Base-by-base conservation (phyloP, 2,797 vertebrate species). In the Eupleurogrammus muticus region DNA sequence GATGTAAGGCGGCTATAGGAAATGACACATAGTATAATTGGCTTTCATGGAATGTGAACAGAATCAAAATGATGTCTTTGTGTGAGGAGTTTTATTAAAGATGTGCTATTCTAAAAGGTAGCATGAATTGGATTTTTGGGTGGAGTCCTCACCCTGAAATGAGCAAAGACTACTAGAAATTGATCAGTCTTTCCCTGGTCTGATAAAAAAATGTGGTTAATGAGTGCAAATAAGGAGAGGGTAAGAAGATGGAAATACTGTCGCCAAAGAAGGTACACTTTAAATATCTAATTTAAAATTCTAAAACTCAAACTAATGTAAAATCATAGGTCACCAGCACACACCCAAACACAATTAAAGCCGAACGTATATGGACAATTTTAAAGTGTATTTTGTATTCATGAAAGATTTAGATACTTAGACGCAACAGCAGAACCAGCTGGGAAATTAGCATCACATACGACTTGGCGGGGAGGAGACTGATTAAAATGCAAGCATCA, bases 21-120 rank as follows among this genome's bases (percentile, higher is more conserved):
- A 76, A 76, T 53, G 40, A 51, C 48, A 58, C 57, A 12, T n/a
- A 1, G 19, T 16, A 42, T 74, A 75, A 76, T 61, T 73, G 54
- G 57, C 64, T 66, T 73, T 59, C 48, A 32, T 53, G 34, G 42
- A 48, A 70, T 54, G 12, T 42, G 17, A 9, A 44, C 7, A 47
- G 19, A 57, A 23, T 52, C 7, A 11, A 53, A 9, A 9, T 20
- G 12, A 19, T 66, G 8, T 64, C 17, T 56, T 54, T 53, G 1
- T 47, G 9, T 10, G 12, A 38, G 53, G 21, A 47, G 21, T 64
- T 47, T n/a, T 7, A 65, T 61, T 58, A 48, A 59, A 48, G 19
- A 46, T 17, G 9, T 14, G 10, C 7, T 9, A 28, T 46, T 69
- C 14, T 20, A 20, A 62, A 63, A 20, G 5, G 24, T 11, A 40